Base-by-base conservation (phyloP, 2,888 invertebrate genomes). In the Candidula unifasciata region DNA sequence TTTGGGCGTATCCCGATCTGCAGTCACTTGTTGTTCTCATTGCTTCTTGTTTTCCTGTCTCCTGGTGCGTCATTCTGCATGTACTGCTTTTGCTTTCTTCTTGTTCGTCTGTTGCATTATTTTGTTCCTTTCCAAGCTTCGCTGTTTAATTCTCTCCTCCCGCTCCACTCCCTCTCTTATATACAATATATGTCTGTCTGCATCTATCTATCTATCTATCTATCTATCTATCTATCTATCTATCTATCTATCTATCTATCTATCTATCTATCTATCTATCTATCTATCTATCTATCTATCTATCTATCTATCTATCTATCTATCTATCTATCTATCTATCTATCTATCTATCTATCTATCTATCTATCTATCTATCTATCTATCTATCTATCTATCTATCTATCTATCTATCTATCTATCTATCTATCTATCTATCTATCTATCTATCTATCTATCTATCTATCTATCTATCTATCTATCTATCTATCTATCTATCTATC, bases 281-380 rank as follows among this genome's bases (percentile, higher is more conserved):
- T 30, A 66, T 66, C 66, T 30, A 66, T 66, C 66, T 30, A 66
- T 66, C 66, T 30, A 66, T 66, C 66, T 66, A 66, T 66, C 66
- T 66, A 66, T 66, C 66, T 66, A 66, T 66, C 66, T 66, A 66
- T 66, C 66, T 66, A 66, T 66, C 66, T 66, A 66, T 66, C 66
- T 66, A 66, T 66, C 66, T 66, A 66, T 66, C 66, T 66, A 66
- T 66, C 64, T 64, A 64, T 64, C 66, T 66, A 66, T 66, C 66
- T 66, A 66, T 66, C 66, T 66, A 66, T 66, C 66, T 66, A 66
- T 27, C 27, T 3, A 66, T 27, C 27, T n/a, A 66, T 5, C 27
- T 66, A 66, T 5, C 66, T 66, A 66, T 5, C 66, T 66, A 66
- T 5, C 27, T 66, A 27, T 2, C 66, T 66, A 13, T 5, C 66